phyloP scores from a whole-genome alignment of 2,888 invertebrate species.

The Antitype chi region DNA sequence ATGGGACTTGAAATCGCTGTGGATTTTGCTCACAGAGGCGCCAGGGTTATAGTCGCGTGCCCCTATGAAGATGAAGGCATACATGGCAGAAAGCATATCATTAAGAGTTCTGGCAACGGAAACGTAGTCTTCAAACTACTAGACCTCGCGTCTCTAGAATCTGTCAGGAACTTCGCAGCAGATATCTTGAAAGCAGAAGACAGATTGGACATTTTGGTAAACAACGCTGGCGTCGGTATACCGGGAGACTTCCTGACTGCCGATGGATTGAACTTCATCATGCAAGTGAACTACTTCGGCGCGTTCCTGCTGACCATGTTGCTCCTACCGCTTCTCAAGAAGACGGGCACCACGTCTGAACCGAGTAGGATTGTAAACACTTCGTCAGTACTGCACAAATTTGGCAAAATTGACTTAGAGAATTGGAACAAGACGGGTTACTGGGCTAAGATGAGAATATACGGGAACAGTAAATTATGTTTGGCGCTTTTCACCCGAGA shows the following conservation, averaged over 20 bases:
- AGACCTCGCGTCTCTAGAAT: slow-evolving; percentile 94
- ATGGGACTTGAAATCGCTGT: slow-evolving; percentile 85
- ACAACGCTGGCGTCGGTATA: slow-evolving; percentile 96
- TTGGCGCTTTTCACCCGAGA: slow-evolving; percentile 93
- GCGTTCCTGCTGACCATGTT: slow-evolving; percentile 97
- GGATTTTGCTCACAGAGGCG: slow-evolving; percentile 84
- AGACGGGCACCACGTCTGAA: slow-evolving; percentile 86
- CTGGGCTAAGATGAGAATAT: slow-evolving; percentile 87
- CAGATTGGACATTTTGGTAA: slow-evolving; percentile 95
- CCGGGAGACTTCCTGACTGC: slow-evolving; percentile 91
- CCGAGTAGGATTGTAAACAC: slow-evolving; percentile 95
- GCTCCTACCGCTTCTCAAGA: slow-evolving; percentile 94
- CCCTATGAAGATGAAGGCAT: slow-evolving; percentile 83
- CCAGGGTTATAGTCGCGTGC: slow-evolving; percentile 84
- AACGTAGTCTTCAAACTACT: slow-evolving; percentile 93
- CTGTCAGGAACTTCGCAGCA: slow-evolving; percentile 95
- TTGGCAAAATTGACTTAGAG: slow-evolving; percentile 92
- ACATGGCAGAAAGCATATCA: slow-evolving; percentile 90
- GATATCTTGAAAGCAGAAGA: slow-evolving; percentile 93
- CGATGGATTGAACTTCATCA: slow-evolving; percentile 96
- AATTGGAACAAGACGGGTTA: slow-evolving; percentile 92
- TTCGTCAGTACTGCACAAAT: slow-evolving; percentile 93
- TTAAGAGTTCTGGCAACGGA: slow-evolving; percentile 92
- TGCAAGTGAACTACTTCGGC: slow-evolving; percentile 98
- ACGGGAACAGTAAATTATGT: slow-evolving; percentile 93